Evolutionary conservation across 2,888 invertebrate species (phyloP), one percentile per base, ranked within the genome.

Genomic region (Chydorus sphaericus): DNA sequence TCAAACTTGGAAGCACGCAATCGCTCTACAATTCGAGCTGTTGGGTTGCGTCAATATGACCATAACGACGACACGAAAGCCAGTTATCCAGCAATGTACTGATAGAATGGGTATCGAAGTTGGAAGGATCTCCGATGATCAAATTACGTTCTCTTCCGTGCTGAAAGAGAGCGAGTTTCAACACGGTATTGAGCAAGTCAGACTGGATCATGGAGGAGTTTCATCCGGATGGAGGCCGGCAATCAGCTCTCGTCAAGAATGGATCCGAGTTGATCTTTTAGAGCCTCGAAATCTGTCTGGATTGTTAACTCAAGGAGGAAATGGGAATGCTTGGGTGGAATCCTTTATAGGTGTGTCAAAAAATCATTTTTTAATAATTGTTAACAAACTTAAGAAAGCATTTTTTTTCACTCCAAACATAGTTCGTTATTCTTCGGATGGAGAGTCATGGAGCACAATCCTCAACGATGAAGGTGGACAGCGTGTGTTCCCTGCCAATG

Each of bases 201-300:
- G 70, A 4, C 67, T 82, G 16, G n/a, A n/a, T n/a, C n/a, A n/a
- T n/a, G n/a, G n/a, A n/a, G 39, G 56, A 48, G 39, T 36, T 18
- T 36, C 49, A 6, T 68, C 69, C 0, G 79, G 78, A 1, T 85
- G 86, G 85, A 74, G 74, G 57, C 83, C 85, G 0, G 68, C 78
- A 0, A 75, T 77, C 55, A 79, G 79, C 66, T 80, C 80, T 1
- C 78, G 79, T 2, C 78, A 79, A 11, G 82, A 85, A 69, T 85
- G 78, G 75, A 71, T 85, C 58, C 75, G 79, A 75, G 81, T 81
- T 66, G 82, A 90, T 70, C 87, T 90, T 68, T 70, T 81, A 50
- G 81, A 80, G 20, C 79, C 81, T 0, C 78, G 85, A 49, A 83
- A 82, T 64, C 69, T 91, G 37, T 87, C 88, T 1, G 90, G 88